These are phyloP conservation scores for Leptogaster cylindrica DNA, from an alignment of 2,888 invertebrate species.

Conservation along the genomic window DNA sequence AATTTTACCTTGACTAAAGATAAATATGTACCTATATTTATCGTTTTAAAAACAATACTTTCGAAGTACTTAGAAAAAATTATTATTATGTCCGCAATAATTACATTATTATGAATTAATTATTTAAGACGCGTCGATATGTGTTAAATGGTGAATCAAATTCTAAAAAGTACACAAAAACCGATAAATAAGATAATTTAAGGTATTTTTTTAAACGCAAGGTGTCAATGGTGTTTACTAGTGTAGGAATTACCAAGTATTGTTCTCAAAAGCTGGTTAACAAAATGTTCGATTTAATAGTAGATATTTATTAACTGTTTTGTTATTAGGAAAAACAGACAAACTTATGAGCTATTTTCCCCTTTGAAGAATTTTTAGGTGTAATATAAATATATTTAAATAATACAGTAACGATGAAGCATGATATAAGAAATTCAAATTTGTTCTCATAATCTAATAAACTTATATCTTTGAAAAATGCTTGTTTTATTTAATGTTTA, in stretches of 20 bases:
- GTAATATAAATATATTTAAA: background rate
- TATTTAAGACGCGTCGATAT: background rate
- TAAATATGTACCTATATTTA: background rate
- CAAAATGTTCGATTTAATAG: background rate
- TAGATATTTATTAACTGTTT: background rate
- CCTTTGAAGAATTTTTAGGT: slow-evolving; percentile 18
- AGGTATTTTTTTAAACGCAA: slow-evolving; percentile 1
- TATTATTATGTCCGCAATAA: background rate
- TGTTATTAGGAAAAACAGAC: slow-evolving; percentile 9
- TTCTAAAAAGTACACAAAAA: slow-evolving; percentile 23
- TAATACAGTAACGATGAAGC: slow-evolving; percentile 16
- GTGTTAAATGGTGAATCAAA: slow-evolving; percentile 18
- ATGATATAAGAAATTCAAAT: slow-evolving; percentile 12
- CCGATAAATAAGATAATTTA: background rate
- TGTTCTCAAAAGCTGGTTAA: background rate
- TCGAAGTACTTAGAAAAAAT: background rate
- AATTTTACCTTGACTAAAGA: slow-evolving; percentile 20
- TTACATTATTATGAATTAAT: slow-evolving; percentile 13
- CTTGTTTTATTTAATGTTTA: no score
- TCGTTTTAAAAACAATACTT: background rate
- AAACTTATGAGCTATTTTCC: slow-evolving; percentile 35
- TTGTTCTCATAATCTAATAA: slow-evolving; percentile 31
- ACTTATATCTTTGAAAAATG: slow-evolving; percentile 29
- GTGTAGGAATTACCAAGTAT: background rate
- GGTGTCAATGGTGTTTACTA: background rate